Base-by-base conservation (phyloP, 1,140 invertebrate species). In the Nylanderia fulva region DNA sequence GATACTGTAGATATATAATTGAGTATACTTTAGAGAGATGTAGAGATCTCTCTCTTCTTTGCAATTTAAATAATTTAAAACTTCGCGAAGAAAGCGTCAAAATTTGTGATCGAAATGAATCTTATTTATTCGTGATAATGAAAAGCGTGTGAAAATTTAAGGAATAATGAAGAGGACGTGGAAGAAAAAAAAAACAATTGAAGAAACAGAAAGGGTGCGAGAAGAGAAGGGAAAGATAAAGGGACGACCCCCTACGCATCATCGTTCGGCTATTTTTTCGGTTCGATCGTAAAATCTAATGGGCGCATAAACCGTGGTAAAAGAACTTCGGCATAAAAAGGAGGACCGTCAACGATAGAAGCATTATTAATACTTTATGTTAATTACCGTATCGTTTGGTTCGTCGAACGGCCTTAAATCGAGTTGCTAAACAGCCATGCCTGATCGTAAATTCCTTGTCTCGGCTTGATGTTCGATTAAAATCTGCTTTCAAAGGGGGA, bases 281-380 rank as follows among this genome's bases (percentile, higher is more conserved):
- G 93, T 92, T 92, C 86, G 92, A 94, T 94, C 94, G 92, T 94
- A 94, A 95, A 94, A 95, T 93, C 92, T 93, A 94, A 94, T 93
- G 92, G 91, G 87, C 92, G 88, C 90, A 94, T 94, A 94, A 95
- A 93, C 91, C 91, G 90, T 90, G 92, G 91, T 94, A 93, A 93
- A 94, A 91, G 87, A 88, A 86, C 88, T 93, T 90, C 84, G 90
- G 87, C 91, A 93, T 92, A 90, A 91, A 93, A 93, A 93, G 92
- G 79, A 90, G 85, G 91, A 91, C 72, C 92, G 90, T 91, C 90
- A 87, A 89, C 90, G 91, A 87, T 87, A 88, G 89, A 89, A 91
- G 90, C 90, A 90, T 93, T 94, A 94, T 93, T 94, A 94, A 93
- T 92, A 94, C 93, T 95, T 95, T 94, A 95, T 94, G 94, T 93